Evolutionary conservation across 1,140 invertebrate genomes (phyloP), one percentile per base, ranked within the genome.

Genomic region (Cydia fagiglandana): DNA sequence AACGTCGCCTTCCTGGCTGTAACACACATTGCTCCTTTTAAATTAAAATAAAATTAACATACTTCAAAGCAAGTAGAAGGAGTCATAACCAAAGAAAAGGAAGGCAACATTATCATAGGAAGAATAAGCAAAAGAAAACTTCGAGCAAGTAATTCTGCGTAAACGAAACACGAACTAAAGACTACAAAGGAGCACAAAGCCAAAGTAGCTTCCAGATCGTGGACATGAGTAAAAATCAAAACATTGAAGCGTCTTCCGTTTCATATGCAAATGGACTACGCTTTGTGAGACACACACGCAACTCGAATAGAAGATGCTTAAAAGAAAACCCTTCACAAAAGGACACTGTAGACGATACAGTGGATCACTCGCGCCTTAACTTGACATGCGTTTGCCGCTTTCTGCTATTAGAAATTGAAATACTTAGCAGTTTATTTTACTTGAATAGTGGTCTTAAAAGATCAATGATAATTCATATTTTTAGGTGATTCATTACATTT

Each of bases 1-100:
- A 92, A 91, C 83, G 74, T 79, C 80, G 86, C 78, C 83, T 90
- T 88, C 88, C 86, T 86, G 82, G 77, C 80, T 86, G 79, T 77
- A 50, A 13, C 13, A 73, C 76, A 80, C 73, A 79, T 76, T 83
- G 76, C 56, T 70, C n/a, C 66, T 70, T 56, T 45, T 28, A 30
- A 73, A 74, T 73, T 74, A 41, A 66, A 77, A 75, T 50, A 76
- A 70, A 73, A 75, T 77, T 75, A 70, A 70, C 66, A 66, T 66
- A 66, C 24, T 66, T 38, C 24, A 66, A 66, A 15, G 30, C 30
- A 66, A 70, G 9, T 2, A 70, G 30, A 66, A 70, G n/a, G 9
- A 70, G 30, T 70, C 15, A 70, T 38, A 70, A 70, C n/a, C 38
- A 9, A 38, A 70, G 66, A 70, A 66, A 70, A 41, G 66, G 30